Percentiles rank a stretch among this genome's conserved stretches.
Evolutionary conservation across 2,888 invertebrate genomes (phyloP).

Genomic region (Exephanes ischioxanthus): DNA sequence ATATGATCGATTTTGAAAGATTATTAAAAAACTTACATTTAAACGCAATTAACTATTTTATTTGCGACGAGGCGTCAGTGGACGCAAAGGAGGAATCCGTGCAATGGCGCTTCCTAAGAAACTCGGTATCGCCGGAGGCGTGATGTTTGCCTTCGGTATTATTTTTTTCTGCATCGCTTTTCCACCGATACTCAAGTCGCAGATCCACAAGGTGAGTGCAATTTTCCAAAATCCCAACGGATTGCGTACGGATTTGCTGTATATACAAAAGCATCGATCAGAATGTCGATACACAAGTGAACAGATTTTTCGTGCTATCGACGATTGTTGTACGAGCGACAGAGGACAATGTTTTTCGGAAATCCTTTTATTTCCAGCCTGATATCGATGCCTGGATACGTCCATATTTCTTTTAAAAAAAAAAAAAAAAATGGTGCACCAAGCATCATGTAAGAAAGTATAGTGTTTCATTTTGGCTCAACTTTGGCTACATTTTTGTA

Average conservation of each 20-base stretch:
- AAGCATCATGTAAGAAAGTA: no score
- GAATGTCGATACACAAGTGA: background rate
- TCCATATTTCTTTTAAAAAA: no score
- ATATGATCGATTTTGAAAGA: no score
- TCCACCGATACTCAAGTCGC: constrained; percentile 89
- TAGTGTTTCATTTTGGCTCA: no score
- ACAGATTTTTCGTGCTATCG: background rate
- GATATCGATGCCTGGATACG: no score
- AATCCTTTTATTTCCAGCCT: no score
- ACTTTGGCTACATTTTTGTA: no score
- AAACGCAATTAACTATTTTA: background rate
- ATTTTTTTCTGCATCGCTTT: constrained; percentile 90
- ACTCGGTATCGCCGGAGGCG: constrained; percentile 87
- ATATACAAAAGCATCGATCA: background rate
- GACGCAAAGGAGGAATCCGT: constrained; percentile 21
- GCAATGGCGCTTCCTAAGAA: constrained; percentile 83
- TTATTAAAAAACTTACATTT: no score
- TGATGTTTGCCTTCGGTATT: constrained; percentile 87
- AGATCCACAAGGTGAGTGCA: constrained; percentile 89
- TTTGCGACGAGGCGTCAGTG: constrained; percentile 19
- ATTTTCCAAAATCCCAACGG: background rate
- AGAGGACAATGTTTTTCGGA: no score
- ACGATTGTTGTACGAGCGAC: no score
- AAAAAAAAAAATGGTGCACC: no score
- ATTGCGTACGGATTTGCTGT: background rate